These are phyloP conservation scores for Prostheceraeus crozeri DNA, from an alignment of 2,888 invertebrate genomes.

Conservation along the genomic window DNA sequence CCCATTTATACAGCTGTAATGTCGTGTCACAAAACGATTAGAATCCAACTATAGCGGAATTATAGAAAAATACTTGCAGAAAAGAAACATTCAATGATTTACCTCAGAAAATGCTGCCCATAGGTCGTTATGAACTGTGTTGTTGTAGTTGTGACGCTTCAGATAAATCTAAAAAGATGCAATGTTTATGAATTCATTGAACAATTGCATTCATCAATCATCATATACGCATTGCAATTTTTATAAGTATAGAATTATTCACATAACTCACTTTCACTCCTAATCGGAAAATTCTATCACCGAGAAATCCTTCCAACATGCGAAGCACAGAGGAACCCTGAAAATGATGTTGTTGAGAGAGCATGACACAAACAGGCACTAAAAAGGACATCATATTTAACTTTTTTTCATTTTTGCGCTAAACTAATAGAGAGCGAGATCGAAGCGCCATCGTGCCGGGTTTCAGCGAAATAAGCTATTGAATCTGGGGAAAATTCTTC, in stretches of 20 bases:
- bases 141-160: constrained; percentile 48
- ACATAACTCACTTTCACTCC: constrained; percentile 46
- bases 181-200: neutral
- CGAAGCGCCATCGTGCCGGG: too few species aligned
- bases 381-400: neutral
- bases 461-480: too few species aligned
- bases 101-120: constrained; percentile 53
- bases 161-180: constrained; percentile 47
- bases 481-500: too few species aligned
- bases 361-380: neutral
- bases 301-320: constrained; percentile 51
- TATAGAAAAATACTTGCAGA: too few species aligned
- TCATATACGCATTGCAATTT: neutral
- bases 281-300: constrained; percentile 48
- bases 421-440: too few species aligned
- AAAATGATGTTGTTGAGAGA: constrained; percentile 22
- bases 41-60: too few species aligned
- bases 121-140: constrained; percentile 51
- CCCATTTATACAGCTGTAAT: too few species aligned
- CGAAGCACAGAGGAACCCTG: constrained; percentile 54
- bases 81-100: constrained; percentile 28
- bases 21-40: too few species aligned
- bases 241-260: neutral
- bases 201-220: neutral
- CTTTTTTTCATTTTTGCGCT: neutral